Evolutionary conservation across 2,888 invertebrate genomes (phyloP), one percentile per base, ranked within the genome.

Genomic region (Netelia virgata): DNA sequence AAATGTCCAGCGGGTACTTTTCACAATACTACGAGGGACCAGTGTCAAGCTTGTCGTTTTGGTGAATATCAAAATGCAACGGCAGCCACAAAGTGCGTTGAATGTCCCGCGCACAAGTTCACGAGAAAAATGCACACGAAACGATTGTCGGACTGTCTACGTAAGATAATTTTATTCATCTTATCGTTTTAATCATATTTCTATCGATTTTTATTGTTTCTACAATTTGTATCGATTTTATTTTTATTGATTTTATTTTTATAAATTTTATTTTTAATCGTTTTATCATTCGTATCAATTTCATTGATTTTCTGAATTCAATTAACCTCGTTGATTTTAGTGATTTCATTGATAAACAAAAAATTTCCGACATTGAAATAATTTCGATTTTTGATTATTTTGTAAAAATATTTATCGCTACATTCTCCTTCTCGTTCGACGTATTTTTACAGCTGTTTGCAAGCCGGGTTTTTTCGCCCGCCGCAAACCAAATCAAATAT

Each of bases 1-100:
- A 95, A 95, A 90, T 96, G 96, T 90, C 96, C 96, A 1, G 92
- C 94, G 84, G 96, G 96, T 14, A 96, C 96, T 0, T 96, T 95
- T 90, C 95, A 95, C 90, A 95, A 96, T 90, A 92, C 93, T 2
- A 94, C 94, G 0, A 92, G 90, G 5, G 94, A 94, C 85, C 91
- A 91, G n/a, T 96, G 96, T 87, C 94, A 95, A 83, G 94, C 95
- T 43, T 96, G 96, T 90, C 93, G 94, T 10, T 92, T 94, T 72
- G 96, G 96, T 1, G 94, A 94, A n/a, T 96, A 95, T 89, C 96
- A 96, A 87, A 94, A 95, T 41, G 88, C 92, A 53, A 93, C 94
- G 47, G 96, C 95, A 1, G 95, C 95, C 82, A 91, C 92, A 0
- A 90, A 93, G 0, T 96, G 96, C 88, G 90, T 92, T 14, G 91